These are phyloP conservation scores for Eubucco bourcierii DNA, from an alignment of 2,113 vertebrate species.

Conservation along the genomic window DNA sequence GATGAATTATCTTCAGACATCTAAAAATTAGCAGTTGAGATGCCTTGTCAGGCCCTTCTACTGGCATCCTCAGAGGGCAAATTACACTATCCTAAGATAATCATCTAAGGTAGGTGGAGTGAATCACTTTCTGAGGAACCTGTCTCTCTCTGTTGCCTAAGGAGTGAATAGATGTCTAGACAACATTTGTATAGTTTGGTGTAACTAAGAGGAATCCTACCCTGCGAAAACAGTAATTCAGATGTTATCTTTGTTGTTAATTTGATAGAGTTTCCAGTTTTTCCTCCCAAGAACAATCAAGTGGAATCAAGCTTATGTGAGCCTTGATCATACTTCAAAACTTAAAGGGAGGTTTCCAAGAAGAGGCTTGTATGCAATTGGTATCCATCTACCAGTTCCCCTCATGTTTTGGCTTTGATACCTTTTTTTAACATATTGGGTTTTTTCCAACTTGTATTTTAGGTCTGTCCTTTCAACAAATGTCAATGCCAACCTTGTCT, in stretches of 20 bases:
- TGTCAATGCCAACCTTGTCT: not conserved
- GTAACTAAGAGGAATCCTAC: not conserved
- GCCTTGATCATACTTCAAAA: not conserved
- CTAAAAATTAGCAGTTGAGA: slow-evolving; percentile 35
- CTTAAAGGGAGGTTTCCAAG: not conserved
- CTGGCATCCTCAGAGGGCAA: not conserved
- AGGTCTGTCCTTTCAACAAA: not conserved
- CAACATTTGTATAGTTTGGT: not conserved
- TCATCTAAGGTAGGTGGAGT: not conserved
- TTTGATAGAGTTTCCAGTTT: not conserved
- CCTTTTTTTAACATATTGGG: not conserved
- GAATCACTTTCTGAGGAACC: slow-evolving; percentile 1
- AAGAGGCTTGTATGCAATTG: not conserved
- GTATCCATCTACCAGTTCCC: not conserved
- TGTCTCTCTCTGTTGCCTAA: not conserved
- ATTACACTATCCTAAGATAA: not conserved
- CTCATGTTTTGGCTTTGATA: not conserved
- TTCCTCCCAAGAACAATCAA: not conserved
- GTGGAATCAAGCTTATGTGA: not conserved
- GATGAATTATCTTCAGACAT: slow-evolving; percentile 27
- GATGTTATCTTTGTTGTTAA: not conserved
- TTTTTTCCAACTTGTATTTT: not conserved
- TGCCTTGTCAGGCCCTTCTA: not conserved
- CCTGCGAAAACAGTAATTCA: not conserved
- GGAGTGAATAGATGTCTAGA: not conserved